Percentiles rank a stretch among this genome's conserved stretches.
These are phyloP conservation scores for Danio aesculapii DNA, from an alignment of 2,797 vertebrate genomes.

Conservation along the genomic window DNA sequence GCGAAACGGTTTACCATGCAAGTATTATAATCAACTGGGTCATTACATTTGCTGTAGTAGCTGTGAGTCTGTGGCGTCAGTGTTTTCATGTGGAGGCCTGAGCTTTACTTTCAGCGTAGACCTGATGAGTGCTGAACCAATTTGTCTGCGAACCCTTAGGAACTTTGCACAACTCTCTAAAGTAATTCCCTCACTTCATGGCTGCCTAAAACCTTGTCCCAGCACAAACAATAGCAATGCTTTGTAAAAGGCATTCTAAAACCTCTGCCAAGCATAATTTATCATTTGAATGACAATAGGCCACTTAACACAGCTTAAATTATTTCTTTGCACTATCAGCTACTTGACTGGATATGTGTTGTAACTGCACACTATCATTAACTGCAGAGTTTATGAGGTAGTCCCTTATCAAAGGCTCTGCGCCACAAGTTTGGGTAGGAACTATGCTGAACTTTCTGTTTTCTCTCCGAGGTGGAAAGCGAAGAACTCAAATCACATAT, in stretches of 20 bases:
- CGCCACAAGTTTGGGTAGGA: conserved; percentile 75
- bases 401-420: conserved; percentile 73
- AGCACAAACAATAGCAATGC: conserved; percentile 81
- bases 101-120: conserved; percentile 66
- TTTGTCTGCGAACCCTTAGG: conserved; percentile 81
- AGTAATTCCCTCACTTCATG: conserved; percentile 80
- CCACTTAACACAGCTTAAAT: conserved; percentile 82
- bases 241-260: conserved; percentile 83
- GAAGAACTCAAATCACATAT: conserved; percentile 16
- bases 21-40: conserved; percentile 40
- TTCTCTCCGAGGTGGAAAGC: conserved; percentile 13
- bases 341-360: conserved; percentile 76
- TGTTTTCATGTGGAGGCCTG: conserved; percentile 61
- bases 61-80: conserved; percentile 47
- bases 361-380: conserved; percentile 79
- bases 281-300: conserved; percentile 86
- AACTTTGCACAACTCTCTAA: conserved; percentile 76
- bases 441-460: conserved; percentile 65
- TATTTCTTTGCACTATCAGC: conserved; percentile 78
- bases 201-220: conserved; percentile 79
- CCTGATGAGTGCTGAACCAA: conserved; percentile 76
- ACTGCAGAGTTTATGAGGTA: conserved; percentile 71
- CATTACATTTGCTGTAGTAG: conserved; percentile 37
- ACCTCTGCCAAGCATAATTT: conserved; percentile 84
- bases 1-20: conserved; percentile 26